These are phyloP conservation scores for Bombus haemorrhoidalis DNA, from an alignment of 1,140 invertebrate species.

Conservation along the genomic window DNA sequence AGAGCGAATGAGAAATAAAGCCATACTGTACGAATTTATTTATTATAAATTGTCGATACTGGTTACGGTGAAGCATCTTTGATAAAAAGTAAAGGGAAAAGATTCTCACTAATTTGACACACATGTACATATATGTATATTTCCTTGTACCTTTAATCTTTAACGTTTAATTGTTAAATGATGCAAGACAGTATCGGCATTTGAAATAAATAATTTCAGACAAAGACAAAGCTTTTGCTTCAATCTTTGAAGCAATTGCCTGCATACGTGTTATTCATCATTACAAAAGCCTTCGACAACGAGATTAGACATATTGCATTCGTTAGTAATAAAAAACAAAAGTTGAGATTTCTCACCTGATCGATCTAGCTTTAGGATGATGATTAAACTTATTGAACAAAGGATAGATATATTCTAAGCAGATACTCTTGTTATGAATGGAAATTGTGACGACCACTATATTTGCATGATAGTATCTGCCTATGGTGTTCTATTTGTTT, in stretches of 20 bases:
- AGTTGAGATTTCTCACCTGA: slow-evolving; percentile 57
- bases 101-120: slow-evolving; percentile 24
- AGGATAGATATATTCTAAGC: slow-evolving; percentile 63
- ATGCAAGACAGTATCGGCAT: slow-evolving; percentile 34
- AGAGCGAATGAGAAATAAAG: slow-evolving; percentile 40
- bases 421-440: slow-evolving; percentile 60
- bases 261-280: slow-evolving; percentile 44
- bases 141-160: slow-evolving; percentile 26
- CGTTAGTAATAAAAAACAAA: slow-evolving; percentile 54
- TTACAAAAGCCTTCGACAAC: slow-evolving; percentile 63
- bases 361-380: slow-evolving; percentile 50
- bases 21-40: slow-evolving; percentile 65
- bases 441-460: slow-evolving; percentile 50
- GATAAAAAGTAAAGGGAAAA: neutral
- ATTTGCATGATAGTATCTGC: slow-evolving; percentile 48
- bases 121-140: slow-evolving; percentile 34
- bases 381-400: slow-evolving; percentile 59
- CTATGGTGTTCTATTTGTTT: neutral
- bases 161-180: slow-evolving; percentile 29
- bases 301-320: slow-evolving; percentile 64
- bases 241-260: slow-evolving; percentile 42
- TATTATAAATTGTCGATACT: slow-evolving; percentile 61
- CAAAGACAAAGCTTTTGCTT: slow-evolving; percentile 40
- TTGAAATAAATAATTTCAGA: slow-evolving; percentile 66
- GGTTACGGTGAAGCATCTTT: neutral